Percentiles rank a stretch among this genome's conserved stretches.
Evolutionary conservation across 2,888 invertebrate species (phyloP).

Genomic region (Agonopterix arenella): DNA sequence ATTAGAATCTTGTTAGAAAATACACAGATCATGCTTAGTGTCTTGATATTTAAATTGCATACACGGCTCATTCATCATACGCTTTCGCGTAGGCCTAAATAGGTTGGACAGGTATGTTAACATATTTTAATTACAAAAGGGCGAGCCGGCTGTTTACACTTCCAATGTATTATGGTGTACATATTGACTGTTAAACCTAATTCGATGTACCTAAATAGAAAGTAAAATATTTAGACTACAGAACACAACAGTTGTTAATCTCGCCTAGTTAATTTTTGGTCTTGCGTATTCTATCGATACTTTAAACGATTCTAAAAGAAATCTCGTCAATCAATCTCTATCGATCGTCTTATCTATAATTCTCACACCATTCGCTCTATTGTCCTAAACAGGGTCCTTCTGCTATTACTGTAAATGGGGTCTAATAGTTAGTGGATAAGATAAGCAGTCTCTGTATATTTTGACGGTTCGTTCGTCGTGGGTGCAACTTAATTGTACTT

Average conservation of each 20-base stretch:
- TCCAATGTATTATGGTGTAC: too few relatives aligned
- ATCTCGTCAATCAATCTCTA: slow-evolving; percentile 36
- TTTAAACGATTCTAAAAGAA: slow-evolving; percentile 11
- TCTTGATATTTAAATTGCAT: slow-evolving; percentile 4
- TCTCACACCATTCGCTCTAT: slow-evolving; percentile 41
- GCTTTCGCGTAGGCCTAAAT: background rate
- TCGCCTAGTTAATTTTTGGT: too few relatives aligned
- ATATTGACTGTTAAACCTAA: background rate
- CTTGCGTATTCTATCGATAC: slow-evolving; percentile 20
- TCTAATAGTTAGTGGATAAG: slow-evolving; percentile 47
- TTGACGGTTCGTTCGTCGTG: slow-evolving; percentile 22
- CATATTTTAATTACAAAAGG: background rate
- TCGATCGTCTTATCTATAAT: slow-evolving; percentile 29
- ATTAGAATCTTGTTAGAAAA: slow-evolving; percentile 31
- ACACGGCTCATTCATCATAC: background rate
- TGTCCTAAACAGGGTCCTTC: slow-evolving; percentile 33
- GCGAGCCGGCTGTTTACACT: too few relatives aligned
- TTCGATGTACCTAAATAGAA: too few relatives aligned
- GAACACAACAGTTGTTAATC: too few relatives aligned
- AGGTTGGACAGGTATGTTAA: slow-evolving; percentile 2
- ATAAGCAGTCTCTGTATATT: slow-evolving; percentile 28
- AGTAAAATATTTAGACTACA: too few relatives aligned
- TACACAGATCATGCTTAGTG: slow-evolving; percentile 5
- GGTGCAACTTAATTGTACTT: slow-evolving; percentile 32
- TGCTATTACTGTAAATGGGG: slow-evolving; percentile 39